phyloP scores from a whole-genome alignment of 2,797 vertebrate species.

The Nasua narica region DNA sequence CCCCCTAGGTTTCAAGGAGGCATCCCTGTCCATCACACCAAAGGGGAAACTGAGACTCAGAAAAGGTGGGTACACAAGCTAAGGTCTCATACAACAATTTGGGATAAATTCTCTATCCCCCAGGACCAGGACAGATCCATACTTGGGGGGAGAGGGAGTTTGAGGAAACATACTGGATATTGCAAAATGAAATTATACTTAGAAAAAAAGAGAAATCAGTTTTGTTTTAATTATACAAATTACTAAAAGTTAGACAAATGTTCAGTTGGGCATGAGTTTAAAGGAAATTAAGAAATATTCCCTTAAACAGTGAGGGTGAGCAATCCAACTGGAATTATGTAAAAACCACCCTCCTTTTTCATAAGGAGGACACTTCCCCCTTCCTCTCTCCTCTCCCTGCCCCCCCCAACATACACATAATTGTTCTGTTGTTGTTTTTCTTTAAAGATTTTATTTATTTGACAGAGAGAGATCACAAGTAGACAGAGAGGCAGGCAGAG shows the following conservation, averaged over 20 bases:
- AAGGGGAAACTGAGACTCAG: neutral
- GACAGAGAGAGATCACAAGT: too few relatives aligned
- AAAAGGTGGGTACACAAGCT: neutral
- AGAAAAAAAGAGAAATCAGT: conserved; percentile 3
- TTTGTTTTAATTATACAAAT: conserved; percentile 62
- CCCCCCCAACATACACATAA: neutral
- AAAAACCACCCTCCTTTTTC: conserved; percentile 7
- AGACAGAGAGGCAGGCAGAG: too few relatives aligned
- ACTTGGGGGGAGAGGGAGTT: neutral
- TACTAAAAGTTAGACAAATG: conserved; percentile 54
- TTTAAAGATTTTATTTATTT: too few relatives aligned
- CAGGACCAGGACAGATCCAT: neutral
- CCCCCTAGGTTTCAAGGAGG: neutral
- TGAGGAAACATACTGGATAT: neutral
- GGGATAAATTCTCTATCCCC: neutral
- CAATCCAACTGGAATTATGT: conserved; percentile 37
- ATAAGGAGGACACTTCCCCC: neutral
- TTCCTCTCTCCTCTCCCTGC: neutral
- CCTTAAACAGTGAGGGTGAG: conserved; percentile 49
- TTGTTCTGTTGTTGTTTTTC: too few relatives aligned
- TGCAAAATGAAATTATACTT: conserved; percentile 3
- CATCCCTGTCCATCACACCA: neutral
- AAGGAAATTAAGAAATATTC: conserved; percentile 56
- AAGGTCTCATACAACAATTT: neutral
- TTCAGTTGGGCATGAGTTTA: conserved; percentile 51